Percentiles rank a stretch among this genome's conserved stretches.
Evolutionary conservation across 2,113 vertebrate genomes (phyloP).

Genomic region (Smithornis capensis): DNA sequence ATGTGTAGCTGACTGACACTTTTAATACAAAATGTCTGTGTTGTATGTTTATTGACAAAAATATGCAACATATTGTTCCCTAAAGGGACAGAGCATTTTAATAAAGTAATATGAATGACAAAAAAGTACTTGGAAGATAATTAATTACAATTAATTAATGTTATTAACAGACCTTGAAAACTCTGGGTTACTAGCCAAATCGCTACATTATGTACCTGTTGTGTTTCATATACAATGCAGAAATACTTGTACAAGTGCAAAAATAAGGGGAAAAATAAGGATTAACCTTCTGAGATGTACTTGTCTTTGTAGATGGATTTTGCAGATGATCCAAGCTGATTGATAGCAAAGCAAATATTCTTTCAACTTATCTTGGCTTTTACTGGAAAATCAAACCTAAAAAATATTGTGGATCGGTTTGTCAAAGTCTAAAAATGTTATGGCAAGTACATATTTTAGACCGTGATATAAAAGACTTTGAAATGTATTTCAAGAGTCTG

Average conservation of each 20-base stretch:
- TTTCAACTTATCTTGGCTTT: neutral
- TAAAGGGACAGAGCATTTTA: neutral
- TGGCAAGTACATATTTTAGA: neutral
- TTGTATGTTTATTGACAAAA: neutral
- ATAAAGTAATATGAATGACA: neutral
- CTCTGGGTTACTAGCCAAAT: neutral
- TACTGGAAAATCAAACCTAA: neutral
- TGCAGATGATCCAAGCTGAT: neutral
- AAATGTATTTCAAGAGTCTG: neutral
- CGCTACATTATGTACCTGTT: neutral
- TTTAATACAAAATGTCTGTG: neutral
- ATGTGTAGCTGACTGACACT: neutral
- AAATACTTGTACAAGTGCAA: neutral
- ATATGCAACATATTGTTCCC: neutral
- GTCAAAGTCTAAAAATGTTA: neutral
- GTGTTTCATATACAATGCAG: neutral
- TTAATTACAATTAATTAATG: conserved; percentile 4
- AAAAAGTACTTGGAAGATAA: neutral
- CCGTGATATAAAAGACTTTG: neutral
- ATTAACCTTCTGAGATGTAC: neutral
- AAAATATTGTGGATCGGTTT: neutral
- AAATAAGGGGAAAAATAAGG: neutral
- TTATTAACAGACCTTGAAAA: neutral
- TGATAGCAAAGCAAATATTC: neutral
- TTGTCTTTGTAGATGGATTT: neutral